Conservation (phyloP, 2,113 vertebrate genomes). For the Cebus imitator region DNA sequence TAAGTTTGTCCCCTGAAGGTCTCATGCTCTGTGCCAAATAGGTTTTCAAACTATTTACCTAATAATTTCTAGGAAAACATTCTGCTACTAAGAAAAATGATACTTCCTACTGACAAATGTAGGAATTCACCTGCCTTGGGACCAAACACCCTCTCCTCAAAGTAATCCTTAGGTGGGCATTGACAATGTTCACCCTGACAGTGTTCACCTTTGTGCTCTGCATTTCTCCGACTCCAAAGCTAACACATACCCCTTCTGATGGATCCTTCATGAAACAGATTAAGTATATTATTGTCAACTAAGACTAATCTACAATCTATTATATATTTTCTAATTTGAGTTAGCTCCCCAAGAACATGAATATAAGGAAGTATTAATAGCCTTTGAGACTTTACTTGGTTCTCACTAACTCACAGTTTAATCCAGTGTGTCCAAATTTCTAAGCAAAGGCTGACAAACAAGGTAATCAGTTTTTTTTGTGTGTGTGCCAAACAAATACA, state of each 20-base stretch:
- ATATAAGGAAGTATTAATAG: background rate
- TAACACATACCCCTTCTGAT: background rate
- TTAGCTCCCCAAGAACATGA: background rate
- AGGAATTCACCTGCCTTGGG: background rate
- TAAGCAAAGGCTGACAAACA: background rate
- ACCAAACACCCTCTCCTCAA: background rate
- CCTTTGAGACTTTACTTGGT: background rate
- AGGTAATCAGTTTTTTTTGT: background rate
- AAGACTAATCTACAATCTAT: background rate
- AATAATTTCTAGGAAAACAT: conserved; percentile 40
- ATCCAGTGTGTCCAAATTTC: background rate
- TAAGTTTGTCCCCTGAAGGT: background rate
- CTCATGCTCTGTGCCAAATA: background rate
- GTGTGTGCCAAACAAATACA: background rate
- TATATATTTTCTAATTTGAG: background rate
- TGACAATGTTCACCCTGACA: too few species aligned
- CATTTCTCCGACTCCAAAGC: background rate
- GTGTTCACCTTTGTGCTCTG: background rate
- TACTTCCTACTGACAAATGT: background rate
- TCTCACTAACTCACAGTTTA: background rate
- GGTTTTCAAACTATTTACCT: background rate
- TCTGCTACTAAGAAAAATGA: conserved; percentile 10
- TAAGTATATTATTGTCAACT: background rate
- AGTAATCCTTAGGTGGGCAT: background rate
- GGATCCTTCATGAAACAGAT: background rate